A percentile compares a stretch with the other conserved stretches of the same genome.
These are phyloP conservation scores for Drosophila melanogaster DNA, from an alignment of 1,140 invertebrate genomes.

Conservation along the genomic window Release_6_plus_ISO1_MT NT_033779.5:7740501-7741000, in stretches of 20 bases:
- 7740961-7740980: conserved; percentile 85
- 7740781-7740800: conserved; percentile 32
- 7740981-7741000: conserved; percentile 84
- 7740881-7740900: conserved; percentile 51
- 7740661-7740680: conserved; percentile 50
- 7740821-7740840: conserved; percentile 60
- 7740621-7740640: conserved; percentile 9
- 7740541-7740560: neutral
- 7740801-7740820: conserved; percentile 72
- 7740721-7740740: conserved; percentile 12
- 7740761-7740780: conserved; percentile 20
- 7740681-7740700: conserved; percentile 45
- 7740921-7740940: conserved; percentile 17
- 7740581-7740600: conserved; percentile 26
- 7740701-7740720: conserved; percentile 15
- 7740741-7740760: conserved; percentile 65
- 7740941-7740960: conserved; percentile 60
- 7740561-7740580: conserved; percentile 51
- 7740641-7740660: conserved; percentile 20
- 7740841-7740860: conserved; percentile 62
- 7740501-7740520: too few species aligned
- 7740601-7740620: conserved; percentile 19
- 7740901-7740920: conserved; percentile 35
- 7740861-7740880: neutral
- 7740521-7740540: neutral